Evolutionary conservation across 2,888 invertebrate species (phyloP), one percentile per base, ranked within the genome.

Genomic region (Hydrotaea diabolus): DNA sequence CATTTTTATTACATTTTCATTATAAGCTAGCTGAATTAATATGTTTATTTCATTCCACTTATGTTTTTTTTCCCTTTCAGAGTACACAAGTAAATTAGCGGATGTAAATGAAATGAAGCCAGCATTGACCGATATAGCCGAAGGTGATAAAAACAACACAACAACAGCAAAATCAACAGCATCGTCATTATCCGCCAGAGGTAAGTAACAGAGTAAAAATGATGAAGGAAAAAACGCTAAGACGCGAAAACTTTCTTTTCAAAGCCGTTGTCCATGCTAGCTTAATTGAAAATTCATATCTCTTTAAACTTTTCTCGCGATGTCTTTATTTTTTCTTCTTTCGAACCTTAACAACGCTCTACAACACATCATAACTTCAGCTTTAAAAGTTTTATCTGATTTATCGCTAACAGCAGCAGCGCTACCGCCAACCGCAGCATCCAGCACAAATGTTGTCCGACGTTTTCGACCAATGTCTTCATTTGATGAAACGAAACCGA

Each of bases 401-500:
- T 39, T 71, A 43, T 73, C 23, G 46, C 26, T 53, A 23, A 62
- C 36, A 46, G 64, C 21, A 11, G 64, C 21, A 11, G n/a, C 19
- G 11, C 17, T 59, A 36, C 23, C 23, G 17, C 46, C n/a, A 62
- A n/a, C 73, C 76, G 64, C 72, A 80, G 53, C 74, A 72, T 23
- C 73, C 74, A 84, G 85, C 75, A 87, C 84, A 31, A 59, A 85
- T 72, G 91, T 92, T 64, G 89, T 92, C 77, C 89, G 92, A 49
- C 91, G 92, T 46, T 91, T 88, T 71, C 92, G 91, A 85, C 89
- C 90, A 83, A 90, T 91, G 88, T 89, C 93, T 91, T 86, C 91
- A 94, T 96, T 96, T 90, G 96, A 97, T 91, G 98, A 98, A 91
- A 97, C 97, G 89, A 95, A 97, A 86, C 95, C 96, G 26, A 96